Percentiles rank a stretch among this genome's conserved stretches.
These are phyloP conservation scores for Eilema caniola DNA, from an alignment of 2,888 invertebrate species.

Conservation along the genomic window DNA sequence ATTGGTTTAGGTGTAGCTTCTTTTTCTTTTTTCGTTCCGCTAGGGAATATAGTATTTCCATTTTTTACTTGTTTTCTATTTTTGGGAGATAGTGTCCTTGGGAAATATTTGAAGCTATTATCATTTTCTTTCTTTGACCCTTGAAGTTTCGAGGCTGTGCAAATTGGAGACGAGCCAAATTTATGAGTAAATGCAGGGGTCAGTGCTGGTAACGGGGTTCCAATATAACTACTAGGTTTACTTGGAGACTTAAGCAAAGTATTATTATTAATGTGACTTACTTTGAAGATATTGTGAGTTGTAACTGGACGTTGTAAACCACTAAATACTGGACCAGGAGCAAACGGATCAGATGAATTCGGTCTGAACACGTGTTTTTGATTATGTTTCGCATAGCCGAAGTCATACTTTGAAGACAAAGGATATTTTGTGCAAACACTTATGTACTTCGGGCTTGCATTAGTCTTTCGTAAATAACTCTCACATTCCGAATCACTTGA, in stretches of 20 bases:
- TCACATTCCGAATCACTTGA: slow-evolving; percentile 85
- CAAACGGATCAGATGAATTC: slow-evolving; percentile 81
- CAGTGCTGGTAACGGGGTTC: slow-evolving; percentile 72
- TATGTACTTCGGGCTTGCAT: slow-evolving; percentile 78
- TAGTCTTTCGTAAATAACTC: slow-evolving; percentile 75
- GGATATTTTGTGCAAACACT: slow-evolving; percentile 82
- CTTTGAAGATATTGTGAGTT: slow-evolving; percentile 81
- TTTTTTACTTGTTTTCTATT: slow-evolving; percentile 69
- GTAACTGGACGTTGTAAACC: slow-evolving; percentile 80
- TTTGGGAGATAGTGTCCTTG: slow-evolving; percentile 73
- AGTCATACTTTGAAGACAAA: slow-evolving; percentile 73
- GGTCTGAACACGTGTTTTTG: slow-evolving; percentile 71
- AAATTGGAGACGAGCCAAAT: slow-evolving; percentile 81
- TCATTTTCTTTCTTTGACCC: slow-evolving; percentile 72
- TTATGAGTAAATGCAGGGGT: slow-evolving; percentile 82
- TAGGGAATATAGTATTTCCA: slow-evolving; percentile 58
- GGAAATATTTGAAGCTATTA: slow-evolving; percentile 61
- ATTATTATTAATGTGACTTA: slow-evolving; percentile 80
- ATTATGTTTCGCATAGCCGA: slow-evolving; percentile 75
- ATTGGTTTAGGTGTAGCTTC: slow-evolving; percentile 70
- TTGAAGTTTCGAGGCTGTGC: slow-evolving; percentile 62
- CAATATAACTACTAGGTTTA: slow-evolving; percentile 66
- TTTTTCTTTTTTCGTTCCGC: slow-evolving; percentile 71
- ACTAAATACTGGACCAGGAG: slow-evolving; percentile 84
- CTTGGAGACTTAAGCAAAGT: slow-evolving; percentile 76